A percentile compares a stretch with the other conserved stretches of the same genome.
These are phyloP conservation scores for Chiroxiphia lanceolata DNA, from an alignment of 2,797 vertebrate species.

Conservation along the genomic window DNA sequence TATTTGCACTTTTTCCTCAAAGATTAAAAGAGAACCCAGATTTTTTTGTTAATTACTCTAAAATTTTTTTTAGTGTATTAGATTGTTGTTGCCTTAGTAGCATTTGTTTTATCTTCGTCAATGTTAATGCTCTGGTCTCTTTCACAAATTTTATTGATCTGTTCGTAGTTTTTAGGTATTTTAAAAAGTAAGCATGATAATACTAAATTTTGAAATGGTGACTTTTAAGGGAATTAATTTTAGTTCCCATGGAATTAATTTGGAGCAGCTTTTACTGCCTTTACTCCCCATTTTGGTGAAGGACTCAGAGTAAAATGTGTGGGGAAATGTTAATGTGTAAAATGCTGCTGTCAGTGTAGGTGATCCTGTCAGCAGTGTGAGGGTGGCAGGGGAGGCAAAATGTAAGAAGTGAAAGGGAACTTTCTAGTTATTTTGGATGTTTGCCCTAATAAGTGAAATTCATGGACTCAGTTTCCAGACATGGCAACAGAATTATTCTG, in stretches of 20 bases:
- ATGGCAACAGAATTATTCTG: not conserved
- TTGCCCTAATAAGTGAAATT: not conserved
- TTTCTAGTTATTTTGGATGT: not conserved
- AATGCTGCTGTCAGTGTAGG: not conserved
- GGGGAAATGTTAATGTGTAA: not conserved
- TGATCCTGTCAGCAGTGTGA: not conserved
- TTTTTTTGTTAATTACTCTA: not conserved
- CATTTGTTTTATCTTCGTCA: not conserved
- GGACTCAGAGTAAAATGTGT: not conserved
- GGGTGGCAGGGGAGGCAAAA: not conserved
- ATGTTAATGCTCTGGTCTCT: not conserved
- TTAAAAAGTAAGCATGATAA: not conserved
- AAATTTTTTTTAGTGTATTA: not conserved
- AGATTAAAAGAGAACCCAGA: not conserved
- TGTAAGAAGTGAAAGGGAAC: not conserved
- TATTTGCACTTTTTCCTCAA: not conserved
- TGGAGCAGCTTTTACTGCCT: not conserved
- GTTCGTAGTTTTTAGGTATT: not conserved
- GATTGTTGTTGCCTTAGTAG: not conserved
- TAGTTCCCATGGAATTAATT: not conserved
- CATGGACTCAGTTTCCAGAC: not conserved
- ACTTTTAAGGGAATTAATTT: not conserved
- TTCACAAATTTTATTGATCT: not conserved
- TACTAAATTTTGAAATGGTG: not conserved
- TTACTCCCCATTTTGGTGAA: not conserved